Conservation (phyloP, 2,113 vertebrate species). For the Cyanoderma ruficeps region DNA sequence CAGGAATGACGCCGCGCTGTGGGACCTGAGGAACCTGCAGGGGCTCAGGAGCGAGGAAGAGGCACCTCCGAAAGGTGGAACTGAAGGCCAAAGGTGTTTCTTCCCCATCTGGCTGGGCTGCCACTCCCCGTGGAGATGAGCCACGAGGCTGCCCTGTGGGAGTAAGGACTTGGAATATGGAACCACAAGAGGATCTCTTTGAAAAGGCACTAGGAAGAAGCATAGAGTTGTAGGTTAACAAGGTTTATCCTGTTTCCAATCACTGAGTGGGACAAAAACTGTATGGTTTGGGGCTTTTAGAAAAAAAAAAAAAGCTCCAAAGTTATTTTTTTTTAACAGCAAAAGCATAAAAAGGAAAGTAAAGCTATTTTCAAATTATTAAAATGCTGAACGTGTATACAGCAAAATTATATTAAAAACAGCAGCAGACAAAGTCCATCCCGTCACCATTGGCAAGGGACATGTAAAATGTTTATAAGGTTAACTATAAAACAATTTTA, state of each 20-base stretch:
- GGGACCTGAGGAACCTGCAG: slow-evolving; percentile 9
- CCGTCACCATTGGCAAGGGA: slow-evolving; percentile 47
- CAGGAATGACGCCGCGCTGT: background rate
- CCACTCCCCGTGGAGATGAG: background rate
- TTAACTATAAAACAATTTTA: slow-evolving; percentile 71
- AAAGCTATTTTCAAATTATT: slow-evolving; percentile 65
- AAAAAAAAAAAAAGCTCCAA: slow-evolving; percentile 19
- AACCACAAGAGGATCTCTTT: slow-evolving; percentile 17
- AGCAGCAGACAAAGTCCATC: slow-evolving; percentile 67
- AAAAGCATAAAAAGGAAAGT: slow-evolving; percentile 35
- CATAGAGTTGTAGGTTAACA: background rate
- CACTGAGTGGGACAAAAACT: background rate
- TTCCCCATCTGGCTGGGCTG: background rate
- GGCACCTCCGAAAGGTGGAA: background rate
- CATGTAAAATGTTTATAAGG: slow-evolving; percentile 67
- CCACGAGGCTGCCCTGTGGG: background rate
- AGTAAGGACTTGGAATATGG: background rate
- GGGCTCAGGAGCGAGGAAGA: background rate
- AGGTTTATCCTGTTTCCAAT: background rate
- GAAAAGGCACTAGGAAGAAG: slow-evolving; percentile 64
- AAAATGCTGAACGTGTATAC: slow-evolving; percentile 49
- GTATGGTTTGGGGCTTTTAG: background rate
- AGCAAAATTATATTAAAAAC: slow-evolving; percentile 61
- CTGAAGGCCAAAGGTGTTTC: background rate
- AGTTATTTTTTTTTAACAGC: background rate